Evolutionary conservation across 2,888 invertebrate genomes (phyloP), one percentile per base, ranked within the genome.

Genomic region (Gari tellinella): DNA sequence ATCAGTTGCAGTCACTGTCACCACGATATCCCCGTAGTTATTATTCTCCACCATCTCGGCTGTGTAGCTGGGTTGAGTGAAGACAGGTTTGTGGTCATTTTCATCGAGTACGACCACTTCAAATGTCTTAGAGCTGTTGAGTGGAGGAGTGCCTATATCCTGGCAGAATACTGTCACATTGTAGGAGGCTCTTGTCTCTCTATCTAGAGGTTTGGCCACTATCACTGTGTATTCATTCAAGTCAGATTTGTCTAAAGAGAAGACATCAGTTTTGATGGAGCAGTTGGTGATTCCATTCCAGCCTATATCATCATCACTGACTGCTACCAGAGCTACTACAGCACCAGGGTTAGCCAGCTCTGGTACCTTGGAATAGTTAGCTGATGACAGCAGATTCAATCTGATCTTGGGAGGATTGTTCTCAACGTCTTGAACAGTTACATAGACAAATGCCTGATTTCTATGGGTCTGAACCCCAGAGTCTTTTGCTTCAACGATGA

Each of bases 361-460:
- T 1, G 80, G 75, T 12, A 90, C 83, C 48, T 75, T 73, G 1
- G 87, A 82, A 60, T 69, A 82, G 31, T 81, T 75, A 17, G 72
- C 49, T 26, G 77, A 69, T 15, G 80, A 81, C 4, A 84, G 63
- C 19, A 80, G 63, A 51, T 84, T 79, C 37, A 87, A 68, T n/a
- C 69, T 72, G 23, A 89, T 84, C 43, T 96, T 94, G 0, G 98
- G 98, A 15, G 98, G 97, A 91, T 98, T 97, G 91, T 98, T 98
- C 92, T 98, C 98, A 92, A 97, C 97, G 76, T 92, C 92, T 87
- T 97, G 96, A 8, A 98, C 95, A 45, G 77, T 72, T 25, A 89
- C 80, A 43, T 78, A 78, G 2, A 88, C 87, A 51, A 84, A 78
- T 1, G 86, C 83, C 40, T 84, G 83, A 1, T 85, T 76, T 25